Evolutionary conservation across 2,797 vertebrate species (phyloP).

Genomic region (Rhadinocentrus ornatus): DNA sequence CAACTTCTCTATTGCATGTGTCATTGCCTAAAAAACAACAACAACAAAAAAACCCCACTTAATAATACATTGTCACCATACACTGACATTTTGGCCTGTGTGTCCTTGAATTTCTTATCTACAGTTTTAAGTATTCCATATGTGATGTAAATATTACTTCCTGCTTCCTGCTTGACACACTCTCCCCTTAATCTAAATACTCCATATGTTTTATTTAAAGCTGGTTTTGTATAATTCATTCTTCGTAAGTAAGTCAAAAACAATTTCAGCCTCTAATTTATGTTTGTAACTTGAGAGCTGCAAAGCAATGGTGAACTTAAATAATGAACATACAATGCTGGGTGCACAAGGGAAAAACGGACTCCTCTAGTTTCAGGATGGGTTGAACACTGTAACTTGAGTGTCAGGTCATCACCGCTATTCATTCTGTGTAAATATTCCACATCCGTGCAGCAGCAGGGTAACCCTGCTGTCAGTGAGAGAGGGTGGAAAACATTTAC

Average conservation of each 20-base stretch:
- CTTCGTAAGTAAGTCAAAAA: neutral
- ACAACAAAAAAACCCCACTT: no score
- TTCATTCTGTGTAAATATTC: constrained; percentile 66
- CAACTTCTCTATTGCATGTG: no score
- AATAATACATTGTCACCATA: no score
- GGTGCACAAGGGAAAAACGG: constrained; percentile 5
- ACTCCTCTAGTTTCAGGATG: constrained; percentile 53
- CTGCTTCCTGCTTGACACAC: neutral
- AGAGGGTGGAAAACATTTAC: constrained; percentile 60
- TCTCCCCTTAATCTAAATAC: neutral
- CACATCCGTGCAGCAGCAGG: constrained; percentile 59
- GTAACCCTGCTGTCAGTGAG: constrained; percentile 62
- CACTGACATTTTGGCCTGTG: no score
- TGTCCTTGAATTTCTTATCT: no score
- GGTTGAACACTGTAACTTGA: constrained; percentile 49
- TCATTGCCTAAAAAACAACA: no score
- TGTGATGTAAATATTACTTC: neutral
- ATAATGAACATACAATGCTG: neutral
- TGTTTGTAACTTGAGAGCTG: neutral
- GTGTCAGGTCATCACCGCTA: constrained; percentile 38
- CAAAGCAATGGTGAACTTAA: neutral
- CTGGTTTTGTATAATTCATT: neutral
- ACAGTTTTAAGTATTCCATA: no score
- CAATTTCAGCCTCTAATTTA: neutral
- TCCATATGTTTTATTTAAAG: neutral